Evolutionary conservation across 2,797 vertebrate species (phyloP).

Genomic region (Xyrichtys novacula): DNA sequence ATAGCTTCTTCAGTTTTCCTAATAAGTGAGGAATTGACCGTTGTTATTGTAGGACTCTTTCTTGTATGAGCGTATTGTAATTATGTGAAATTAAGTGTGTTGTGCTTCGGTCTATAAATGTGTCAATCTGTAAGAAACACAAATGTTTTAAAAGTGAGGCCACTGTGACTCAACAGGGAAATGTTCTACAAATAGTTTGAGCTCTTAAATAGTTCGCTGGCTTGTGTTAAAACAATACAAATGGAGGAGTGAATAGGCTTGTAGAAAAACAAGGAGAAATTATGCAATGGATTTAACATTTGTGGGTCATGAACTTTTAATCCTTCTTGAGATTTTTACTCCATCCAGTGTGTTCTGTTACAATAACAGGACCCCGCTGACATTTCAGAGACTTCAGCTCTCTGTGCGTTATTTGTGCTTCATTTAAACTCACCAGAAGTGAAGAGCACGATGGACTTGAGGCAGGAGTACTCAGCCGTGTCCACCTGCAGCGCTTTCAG

Average conservation of each 20-base stretch:
- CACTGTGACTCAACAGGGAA: background rate
- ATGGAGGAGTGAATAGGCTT: background rate
- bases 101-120: background rate
- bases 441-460: conserved; percentile 91
- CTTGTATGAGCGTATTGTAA: background rate
- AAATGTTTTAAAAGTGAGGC: background rate
- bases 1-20: background rate
- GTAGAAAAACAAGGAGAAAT: background rate
- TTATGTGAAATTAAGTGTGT: background rate
- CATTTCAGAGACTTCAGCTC: background rate
- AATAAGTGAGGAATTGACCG: too few species aligned
- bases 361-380: background rate
- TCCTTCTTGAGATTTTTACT: background rate
- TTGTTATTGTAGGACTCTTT: background rate
- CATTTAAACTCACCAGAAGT: conserved; percentile 85
- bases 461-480: conserved; percentile 90
- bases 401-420: background rate
- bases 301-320: background rate
- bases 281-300: background rate
- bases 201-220: background rate
- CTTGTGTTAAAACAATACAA: background rate
- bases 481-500: conserved; percentile 91
- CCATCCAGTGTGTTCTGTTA: background rate
- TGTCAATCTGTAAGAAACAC: background rate
- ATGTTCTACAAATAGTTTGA: background rate